These are phyloP conservation scores for Melipona quadrifasciata DNA, from an alignment of 1,140 invertebrate species.

Conservation along the genomic window DNA sequence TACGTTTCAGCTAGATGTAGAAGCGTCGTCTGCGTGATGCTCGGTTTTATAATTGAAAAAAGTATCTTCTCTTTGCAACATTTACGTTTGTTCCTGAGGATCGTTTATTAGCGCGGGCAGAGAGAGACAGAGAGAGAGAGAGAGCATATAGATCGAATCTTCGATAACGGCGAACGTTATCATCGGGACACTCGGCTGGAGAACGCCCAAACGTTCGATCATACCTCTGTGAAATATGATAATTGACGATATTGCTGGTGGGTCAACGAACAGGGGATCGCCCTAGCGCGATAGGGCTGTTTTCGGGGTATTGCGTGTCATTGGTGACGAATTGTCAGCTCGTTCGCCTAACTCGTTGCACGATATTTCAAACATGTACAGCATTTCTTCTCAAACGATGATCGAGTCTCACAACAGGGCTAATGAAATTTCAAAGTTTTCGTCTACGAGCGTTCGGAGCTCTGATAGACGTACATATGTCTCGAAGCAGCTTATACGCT, in stretches of 20 bases:
- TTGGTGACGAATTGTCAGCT: not conserved
- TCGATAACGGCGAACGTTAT: slow-evolving; percentile 64
- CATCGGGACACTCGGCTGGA: not conserved
- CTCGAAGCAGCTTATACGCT: not conserved
- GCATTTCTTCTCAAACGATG: too few species aligned
- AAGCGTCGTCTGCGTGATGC: not conserved
- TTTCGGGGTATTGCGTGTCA: not conserved
- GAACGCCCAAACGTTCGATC: slow-evolving; percentile 8
- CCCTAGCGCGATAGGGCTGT: not conserved
- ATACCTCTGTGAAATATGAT: slow-evolving; percentile 37
- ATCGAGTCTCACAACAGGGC: too few species aligned
- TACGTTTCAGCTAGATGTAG: not conserved
- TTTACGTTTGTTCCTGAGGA: not conserved
- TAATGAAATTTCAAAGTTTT: too few species aligned
- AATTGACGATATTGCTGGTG: slow-evolving; percentile 40
- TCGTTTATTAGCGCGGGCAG: not conserved
- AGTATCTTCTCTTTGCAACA: not conserved
- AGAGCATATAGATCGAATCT: slow-evolving; percentile 46
- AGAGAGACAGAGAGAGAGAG: not conserved
- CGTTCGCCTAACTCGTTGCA: not conserved
- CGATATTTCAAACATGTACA: too few species aligned
- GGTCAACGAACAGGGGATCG: not conserved
- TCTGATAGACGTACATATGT: too few species aligned
- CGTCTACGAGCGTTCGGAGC: too few species aligned
- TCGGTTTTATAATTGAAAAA: not conserved